Base-by-base conservation (phyloP, 2,113 vertebrate species). In the Melanerpes aurifrons region DNA sequence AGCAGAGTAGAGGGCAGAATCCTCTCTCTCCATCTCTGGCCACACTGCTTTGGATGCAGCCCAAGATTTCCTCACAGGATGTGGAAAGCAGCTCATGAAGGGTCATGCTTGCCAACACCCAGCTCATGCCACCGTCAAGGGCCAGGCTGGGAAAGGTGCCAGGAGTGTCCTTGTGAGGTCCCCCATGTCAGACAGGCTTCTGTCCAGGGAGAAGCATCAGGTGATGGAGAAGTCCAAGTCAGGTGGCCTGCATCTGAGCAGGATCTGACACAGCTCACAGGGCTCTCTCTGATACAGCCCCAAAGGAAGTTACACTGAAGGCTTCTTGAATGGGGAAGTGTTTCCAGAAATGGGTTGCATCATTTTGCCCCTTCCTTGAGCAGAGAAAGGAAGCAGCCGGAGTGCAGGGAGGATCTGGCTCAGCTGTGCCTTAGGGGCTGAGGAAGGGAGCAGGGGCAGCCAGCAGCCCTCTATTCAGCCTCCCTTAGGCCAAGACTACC, bases 241-340 rank as follows among this genome's bases (percentile, higher is more conserved):
- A 22, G 0, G 1, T 13, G 6, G 26, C 17, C 59, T 67, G 67
- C 35, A 86, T 77, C 77, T 86, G 21, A 71, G 62, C 18, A 67
- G 53, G 18, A 58, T 17, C 64, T 47, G 35, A 74, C 0, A 0
- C 16, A 22, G n/a, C 29, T 78, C 29, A 48, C 3, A 16, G 18
- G 69, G 19, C 9, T 85, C 12, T 31, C 29, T 61, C 19, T 0
- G 0, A 58, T 6, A 66, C 1, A 53, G 21, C 17, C n/a, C 47
- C 26, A 70, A 53, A 85, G 25, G 24, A 91, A 76, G 17, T 48
- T 70, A 85, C 28, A 11, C 1, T 18, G 35, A 70, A 43, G 3
- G 0, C 17, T 45, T 89, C 19, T 61, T 43, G 53, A 78, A 61
- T 1, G 12, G 68, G 12, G 70, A 87, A 57, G 71, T 56, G n/a